phyloP scores from a whole-genome alignment of 2,888 invertebrate species.

The Caenorhabditis uteleia region DNA sequence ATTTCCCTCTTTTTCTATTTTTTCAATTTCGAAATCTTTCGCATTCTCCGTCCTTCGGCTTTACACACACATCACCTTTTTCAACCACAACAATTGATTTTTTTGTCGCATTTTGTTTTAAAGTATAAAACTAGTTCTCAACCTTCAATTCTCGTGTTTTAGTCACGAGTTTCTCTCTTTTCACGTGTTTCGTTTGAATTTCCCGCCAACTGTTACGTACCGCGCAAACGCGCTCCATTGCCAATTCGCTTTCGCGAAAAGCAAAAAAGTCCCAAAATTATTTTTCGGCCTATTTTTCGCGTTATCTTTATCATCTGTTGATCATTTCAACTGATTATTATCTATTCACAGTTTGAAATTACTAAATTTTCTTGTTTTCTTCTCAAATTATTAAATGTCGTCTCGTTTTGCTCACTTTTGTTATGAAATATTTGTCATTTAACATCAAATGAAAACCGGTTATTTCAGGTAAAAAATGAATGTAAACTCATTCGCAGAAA shows the following conservation, averaged over 20 bases:
- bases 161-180: no score
- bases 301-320: background rate
- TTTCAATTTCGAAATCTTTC: no score
- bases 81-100: no score
- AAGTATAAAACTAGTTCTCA: no score
- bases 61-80: no score
- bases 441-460: background rate
- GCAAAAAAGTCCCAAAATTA: constrained; percentile 32
- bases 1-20: no score
- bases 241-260: constrained; percentile 5
- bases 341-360: background rate
- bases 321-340: background rate
- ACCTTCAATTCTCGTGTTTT: no score
- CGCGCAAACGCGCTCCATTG: constrained; percentile 25
- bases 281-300: constrained; percentile 13
- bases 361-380: background rate
- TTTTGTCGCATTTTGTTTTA: no score
- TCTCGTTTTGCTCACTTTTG: background rate
- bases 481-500: constrained; percentile 34
- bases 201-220: no score
- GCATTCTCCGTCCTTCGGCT: no score
- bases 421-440: background rate
- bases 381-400: background rate
- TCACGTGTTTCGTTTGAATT: no score
- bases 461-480: constrained; percentile 28